Conservation (phyloP, 2,113 vertebrate species). For the Baryphthengus martii region DNA sequence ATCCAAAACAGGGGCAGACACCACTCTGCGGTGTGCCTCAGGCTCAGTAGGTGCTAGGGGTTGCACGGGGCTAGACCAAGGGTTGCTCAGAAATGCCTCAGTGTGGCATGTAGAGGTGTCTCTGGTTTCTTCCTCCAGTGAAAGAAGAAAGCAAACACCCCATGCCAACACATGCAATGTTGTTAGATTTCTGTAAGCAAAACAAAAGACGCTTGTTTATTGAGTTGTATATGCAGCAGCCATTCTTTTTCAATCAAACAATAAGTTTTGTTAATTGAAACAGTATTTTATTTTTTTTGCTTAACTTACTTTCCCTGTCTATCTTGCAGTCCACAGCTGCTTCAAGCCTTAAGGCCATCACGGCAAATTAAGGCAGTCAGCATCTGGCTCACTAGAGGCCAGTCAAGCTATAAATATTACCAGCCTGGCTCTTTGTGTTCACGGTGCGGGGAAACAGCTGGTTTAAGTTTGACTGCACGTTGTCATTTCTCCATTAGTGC, state of each 20-base stretch:
- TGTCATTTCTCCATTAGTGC: slow-evolving; percentile 56
- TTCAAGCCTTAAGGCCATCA: neutral
- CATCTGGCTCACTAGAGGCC: slow-evolving; percentile 42
- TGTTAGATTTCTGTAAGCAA: neutral
- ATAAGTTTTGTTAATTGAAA: neutral
- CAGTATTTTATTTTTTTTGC: neutral
- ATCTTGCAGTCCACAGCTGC: neutral
- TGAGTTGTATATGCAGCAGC: neutral
- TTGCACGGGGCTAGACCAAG: rapidly evolving
- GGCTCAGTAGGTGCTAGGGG: neutral
- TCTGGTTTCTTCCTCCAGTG: neutral
- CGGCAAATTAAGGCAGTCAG: slow-evolving; percentile 12
- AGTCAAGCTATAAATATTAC: slow-evolving; percentile 64
- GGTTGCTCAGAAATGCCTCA: neutral
- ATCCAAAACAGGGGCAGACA: neutral
- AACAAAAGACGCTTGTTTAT: neutral
- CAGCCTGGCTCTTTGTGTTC: slow-evolving; percentile 10
- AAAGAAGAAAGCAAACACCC: neutral
- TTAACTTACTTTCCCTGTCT: neutral
- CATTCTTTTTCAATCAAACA: neutral
- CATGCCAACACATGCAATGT: neutral
- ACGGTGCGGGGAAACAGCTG: slow-evolving; percentile 61
- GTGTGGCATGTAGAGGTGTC: neutral
- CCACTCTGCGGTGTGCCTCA: rapidly evolving
- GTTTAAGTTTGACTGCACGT: slow-evolving; percentile 67